These are phyloP conservation scores for Brotogeris chrysoptera DNA, from an alignment of 2,797 vertebrate genomes.

Conservation along the genomic window DNA sequence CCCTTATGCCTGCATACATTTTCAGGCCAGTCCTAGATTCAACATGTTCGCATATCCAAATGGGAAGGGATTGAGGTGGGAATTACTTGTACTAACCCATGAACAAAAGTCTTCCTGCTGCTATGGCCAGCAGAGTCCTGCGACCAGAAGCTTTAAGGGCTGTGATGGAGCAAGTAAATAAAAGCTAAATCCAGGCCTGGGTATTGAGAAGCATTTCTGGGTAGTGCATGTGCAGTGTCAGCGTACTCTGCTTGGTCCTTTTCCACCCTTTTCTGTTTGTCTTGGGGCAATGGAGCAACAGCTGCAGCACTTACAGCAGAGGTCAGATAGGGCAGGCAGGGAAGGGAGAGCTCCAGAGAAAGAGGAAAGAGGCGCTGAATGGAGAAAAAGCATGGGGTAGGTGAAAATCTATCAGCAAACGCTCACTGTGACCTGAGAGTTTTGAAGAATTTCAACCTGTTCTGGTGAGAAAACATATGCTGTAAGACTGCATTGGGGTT, in stretches of 20 bases:
- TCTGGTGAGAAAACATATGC: background rate
- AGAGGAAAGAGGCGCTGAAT: background rate
- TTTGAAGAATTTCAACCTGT: background rate
- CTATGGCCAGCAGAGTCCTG: fast-evolving
- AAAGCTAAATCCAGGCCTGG: background rate
- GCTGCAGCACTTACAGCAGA: background rate
- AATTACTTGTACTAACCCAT: background rate
- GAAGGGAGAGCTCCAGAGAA: background rate
- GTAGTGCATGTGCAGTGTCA: fast-evolving
- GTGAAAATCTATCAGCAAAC: background rate
- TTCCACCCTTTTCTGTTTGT: background rate
- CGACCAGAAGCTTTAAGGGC: background rate
- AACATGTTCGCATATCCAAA: background rate
- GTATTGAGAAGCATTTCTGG: background rate
- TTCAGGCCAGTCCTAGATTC: background rate
- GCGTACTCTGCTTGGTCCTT: background rate
- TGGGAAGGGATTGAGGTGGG: background rate
- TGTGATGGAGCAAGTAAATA: background rate
- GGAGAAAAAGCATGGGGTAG: background rate
- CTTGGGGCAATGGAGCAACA: fast-evolving
- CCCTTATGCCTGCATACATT: background rate
- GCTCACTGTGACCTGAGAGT: background rate
- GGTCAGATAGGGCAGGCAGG: background rate
- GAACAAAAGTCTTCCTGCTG: background rate
- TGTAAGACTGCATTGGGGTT: background rate